Evolutionary conservation across 35 echinoderm and acorn worm species (phyloP).

Genomic region (Apostichopus japonicus): DNA sequence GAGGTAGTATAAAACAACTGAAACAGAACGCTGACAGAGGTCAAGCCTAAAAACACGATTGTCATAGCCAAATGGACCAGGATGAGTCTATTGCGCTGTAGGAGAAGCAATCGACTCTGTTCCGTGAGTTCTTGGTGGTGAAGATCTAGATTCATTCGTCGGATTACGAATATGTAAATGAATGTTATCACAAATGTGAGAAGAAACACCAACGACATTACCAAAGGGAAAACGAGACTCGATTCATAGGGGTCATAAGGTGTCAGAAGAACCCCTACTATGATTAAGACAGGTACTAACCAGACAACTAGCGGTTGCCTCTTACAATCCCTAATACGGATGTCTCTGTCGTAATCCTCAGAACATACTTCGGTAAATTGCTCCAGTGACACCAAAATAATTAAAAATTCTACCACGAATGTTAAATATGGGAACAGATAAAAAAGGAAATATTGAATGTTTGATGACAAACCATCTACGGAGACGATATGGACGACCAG

Average conservation of each 20-base stretch:
- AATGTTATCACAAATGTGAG: slow-evolving; percentile 21
- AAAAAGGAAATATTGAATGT: neutral
- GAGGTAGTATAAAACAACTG: neutral
- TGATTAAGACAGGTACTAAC: neutral
- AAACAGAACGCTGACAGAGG: neutral
- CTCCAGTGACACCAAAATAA: neutral
- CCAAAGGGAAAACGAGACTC: neutral
- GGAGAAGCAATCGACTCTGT: neutral
- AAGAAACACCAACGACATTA: neutral
- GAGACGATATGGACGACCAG: slow-evolving; percentile 1
- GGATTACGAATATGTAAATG: slow-evolving; percentile 9
- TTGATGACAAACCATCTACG: neutral
- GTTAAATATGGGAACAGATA: slow-evolving; percentile 16
- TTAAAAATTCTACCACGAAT: neutral
- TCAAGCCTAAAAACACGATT: slow-evolving; percentile 11
- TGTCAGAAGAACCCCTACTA: slow-evolving; percentile 7
- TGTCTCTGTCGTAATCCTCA: slow-evolving; percentile 35
- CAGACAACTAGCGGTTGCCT: slow-evolving; percentile 15
- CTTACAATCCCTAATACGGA: slow-evolving; percentile 20
- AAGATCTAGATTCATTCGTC: slow-evolving; percentile 42
- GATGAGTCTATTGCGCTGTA: slow-evolving; percentile 19
- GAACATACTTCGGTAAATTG: slow-evolving; percentile 8
- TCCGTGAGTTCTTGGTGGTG: slow-evolving; percentile 11
- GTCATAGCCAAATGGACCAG: slow-evolving; percentile 34
- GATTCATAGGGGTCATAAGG: neutral